A percentile compares a stretch with the other conserved stretches of the same genome.
These are phyloP conservation scores for Empidonax alnorum DNA, from an alignment of 2,113 vertebrate species.

Conservation along the genomic window DNA sequence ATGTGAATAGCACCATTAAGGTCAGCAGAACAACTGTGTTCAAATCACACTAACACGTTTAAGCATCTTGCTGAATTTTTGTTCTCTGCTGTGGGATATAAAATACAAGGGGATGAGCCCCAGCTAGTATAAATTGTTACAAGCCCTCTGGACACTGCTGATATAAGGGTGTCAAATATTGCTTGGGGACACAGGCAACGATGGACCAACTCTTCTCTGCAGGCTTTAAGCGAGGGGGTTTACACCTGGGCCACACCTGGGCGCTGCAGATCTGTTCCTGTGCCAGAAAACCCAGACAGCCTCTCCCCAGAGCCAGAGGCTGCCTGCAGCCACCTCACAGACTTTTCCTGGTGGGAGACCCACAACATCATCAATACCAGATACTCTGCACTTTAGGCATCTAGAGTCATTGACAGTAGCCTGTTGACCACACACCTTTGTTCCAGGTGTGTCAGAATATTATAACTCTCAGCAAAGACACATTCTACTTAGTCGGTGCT, in stretches of 20 bases:
- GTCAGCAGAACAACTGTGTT: neutral
- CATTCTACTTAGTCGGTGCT: neutral
- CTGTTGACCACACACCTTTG: neutral
- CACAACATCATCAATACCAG: rapidly evolving
- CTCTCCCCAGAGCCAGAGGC: neutral
- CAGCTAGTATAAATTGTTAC: neutral
- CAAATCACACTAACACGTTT: neutral
- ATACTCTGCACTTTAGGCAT: neutral
- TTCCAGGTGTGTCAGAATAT: neutral
- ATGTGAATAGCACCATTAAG: neutral
- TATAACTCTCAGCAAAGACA: neutral
- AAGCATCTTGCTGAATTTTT: neutral
- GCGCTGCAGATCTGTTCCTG: neutral
- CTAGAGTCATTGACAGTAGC: too few relatives aligned
- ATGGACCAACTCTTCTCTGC: neutral
- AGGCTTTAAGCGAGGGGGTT: neutral
- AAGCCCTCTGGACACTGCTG: neutral
- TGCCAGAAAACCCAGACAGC: neutral
- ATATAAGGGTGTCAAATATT: neutral
- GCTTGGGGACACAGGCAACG: rapidly evolving
- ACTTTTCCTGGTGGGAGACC: rapidly evolving
- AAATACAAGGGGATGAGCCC: neutral
- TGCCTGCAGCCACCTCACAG: neutral
- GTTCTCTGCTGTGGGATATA: neutral
- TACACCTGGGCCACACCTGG: neutral